Evolutionary conservation across 2,113 vertebrate genomes (phyloP).

Genomic region (Dasyurus viverrinus): DNA sequence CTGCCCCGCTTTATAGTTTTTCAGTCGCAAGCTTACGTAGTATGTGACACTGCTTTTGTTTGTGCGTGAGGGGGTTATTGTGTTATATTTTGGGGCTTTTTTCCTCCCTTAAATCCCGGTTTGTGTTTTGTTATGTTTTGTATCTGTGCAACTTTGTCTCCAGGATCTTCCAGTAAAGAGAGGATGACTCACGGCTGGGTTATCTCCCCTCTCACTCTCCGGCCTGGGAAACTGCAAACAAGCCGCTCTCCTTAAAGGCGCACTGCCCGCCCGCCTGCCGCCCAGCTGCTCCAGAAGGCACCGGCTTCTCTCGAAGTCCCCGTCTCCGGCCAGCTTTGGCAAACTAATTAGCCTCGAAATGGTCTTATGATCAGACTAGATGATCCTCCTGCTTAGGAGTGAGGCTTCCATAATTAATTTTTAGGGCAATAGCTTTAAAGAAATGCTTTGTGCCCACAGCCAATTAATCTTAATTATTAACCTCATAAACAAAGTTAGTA

Average conservation of each 20-base stretch:
- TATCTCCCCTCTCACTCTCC: slow-evolving; percentile 68
- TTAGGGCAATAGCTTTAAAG: background rate
- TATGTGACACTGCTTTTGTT: background rate
- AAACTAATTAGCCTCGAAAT: background rate
- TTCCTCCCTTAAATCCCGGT: slow-evolving; percentile 63
- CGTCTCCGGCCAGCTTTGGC: background rate
- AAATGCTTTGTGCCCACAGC: slow-evolving; percentile 18
- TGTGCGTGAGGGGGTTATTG: background rate
- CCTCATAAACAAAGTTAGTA: background rate
- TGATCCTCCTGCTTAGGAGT: background rate
- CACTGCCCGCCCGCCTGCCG: background rate
- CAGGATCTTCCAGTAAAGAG: slow-evolving; percentile 76
- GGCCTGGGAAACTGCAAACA: slow-evolving; percentile 79
- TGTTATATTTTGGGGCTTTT: background rate
- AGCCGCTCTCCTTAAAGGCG: slow-evolving; percentile 72
- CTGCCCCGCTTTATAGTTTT: background rate
- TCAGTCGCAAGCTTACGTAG: background rate
- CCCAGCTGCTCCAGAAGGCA: background rate
- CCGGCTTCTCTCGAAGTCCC: background rate
- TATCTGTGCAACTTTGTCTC: slow-evolving; percentile 70
- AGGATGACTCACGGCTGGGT: slow-evolving; percentile 75
- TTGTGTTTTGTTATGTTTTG: slow-evolving; percentile 70
- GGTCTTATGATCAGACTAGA: no score
- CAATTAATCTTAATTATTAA: background rate
- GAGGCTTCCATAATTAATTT: background rate